Percentiles rank a stretch among this genome's conserved stretches.
These are phyloP conservation scores for Prosapia bicincta DNA, from an alignment of 2,888 invertebrate species.

Conservation along the genomic window DNA sequence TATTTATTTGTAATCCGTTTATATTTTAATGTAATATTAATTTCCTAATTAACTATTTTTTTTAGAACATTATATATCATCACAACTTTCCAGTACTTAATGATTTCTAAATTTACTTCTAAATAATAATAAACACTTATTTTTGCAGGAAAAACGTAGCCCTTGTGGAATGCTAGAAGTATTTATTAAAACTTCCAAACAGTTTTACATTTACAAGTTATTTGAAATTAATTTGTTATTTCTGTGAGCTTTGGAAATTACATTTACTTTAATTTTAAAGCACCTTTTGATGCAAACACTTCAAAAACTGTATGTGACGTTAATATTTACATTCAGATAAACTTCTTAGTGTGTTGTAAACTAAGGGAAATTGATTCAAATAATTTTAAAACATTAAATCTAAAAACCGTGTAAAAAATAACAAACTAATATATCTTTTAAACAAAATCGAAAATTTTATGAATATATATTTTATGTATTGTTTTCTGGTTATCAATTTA, in stretches of 20 bases:
- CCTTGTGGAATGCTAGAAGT: not conserved
- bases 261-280: not conserved
- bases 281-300: not conserved
- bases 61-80: not conserved
- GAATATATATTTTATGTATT: constrained; percentile 4
- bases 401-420: not conserved
- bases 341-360: not conserved
- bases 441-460: not conserved
- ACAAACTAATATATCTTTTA: not conserved
- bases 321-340: too few relatives aligned
- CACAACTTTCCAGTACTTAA: not conserved
- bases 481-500: constrained; percentile 45
- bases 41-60: not conserved
- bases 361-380: constrained; percentile 2
- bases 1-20: not conserved
- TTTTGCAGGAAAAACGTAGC: too few relatives aligned
- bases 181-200: not conserved
- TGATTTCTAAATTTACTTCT: not conserved
- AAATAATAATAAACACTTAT: too few relatives aligned
- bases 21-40: not conserved
- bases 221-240: not conserved
- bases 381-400: not conserved
- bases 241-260: not conserved
- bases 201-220: not conserved
- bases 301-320: not conserved